phyloP scores from a whole-genome alignment of 2,888 invertebrate genomes.

The Melieria picta region DNA sequence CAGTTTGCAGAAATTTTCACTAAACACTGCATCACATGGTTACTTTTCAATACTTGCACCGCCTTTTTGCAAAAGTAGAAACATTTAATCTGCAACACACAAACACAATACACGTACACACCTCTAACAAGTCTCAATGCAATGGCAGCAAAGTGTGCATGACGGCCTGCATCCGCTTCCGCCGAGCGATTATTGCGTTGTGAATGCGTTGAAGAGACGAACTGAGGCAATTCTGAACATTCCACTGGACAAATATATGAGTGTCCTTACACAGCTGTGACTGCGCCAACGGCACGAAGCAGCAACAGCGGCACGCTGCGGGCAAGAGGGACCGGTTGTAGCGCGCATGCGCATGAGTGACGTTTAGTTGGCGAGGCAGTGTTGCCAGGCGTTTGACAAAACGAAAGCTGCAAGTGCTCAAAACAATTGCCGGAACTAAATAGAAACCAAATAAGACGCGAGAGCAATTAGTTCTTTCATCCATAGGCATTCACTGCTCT shows the following conservation, averaged over 20 bases:
- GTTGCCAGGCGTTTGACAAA: too few relatives aligned
- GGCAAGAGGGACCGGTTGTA: neutral
- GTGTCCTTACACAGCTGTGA: neutral
- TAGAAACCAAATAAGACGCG: too few relatives aligned
- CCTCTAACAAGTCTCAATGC: neutral
- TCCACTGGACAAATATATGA: constrained; percentile 1
- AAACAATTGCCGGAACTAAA: too few relatives aligned
- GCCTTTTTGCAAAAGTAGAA: neutral
- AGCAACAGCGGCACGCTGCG: too few relatives aligned
- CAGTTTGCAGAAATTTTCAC: too few relatives aligned
- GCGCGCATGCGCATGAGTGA: constrained; percentile 25
- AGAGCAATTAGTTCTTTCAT: too few relatives aligned
- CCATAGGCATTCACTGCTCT: too few relatives aligned
- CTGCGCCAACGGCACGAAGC: too few relatives aligned
- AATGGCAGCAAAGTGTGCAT: neutral
- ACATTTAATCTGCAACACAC: neutral
- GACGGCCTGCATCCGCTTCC: neutral
- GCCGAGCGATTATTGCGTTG: neutral
- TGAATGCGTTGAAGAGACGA: constrained; percentile 16
- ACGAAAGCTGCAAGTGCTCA: too few relatives aligned
- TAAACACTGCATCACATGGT: too few relatives aligned
- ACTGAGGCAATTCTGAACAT: constrained; percentile 15
- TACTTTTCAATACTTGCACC: neutral
- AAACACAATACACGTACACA: neutral
- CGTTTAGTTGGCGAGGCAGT: neutral